A percentile compares a stretch with the other conserved stretches of the same genome.
Conservation (phyloP, 2,113 vertebrate species). For the Chlamydotis undulata region DNA sequence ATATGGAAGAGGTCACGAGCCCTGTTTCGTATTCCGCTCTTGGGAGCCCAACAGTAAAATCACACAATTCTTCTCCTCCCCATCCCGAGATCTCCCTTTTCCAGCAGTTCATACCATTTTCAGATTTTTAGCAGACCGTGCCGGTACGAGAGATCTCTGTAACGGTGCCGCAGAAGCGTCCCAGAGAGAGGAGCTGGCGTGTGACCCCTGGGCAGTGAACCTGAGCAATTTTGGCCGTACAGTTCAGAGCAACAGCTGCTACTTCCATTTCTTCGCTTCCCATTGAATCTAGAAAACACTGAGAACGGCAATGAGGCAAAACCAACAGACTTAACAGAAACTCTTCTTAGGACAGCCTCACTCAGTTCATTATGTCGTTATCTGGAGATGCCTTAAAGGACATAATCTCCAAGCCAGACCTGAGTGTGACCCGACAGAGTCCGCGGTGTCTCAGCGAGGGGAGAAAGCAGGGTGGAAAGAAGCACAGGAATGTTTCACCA, state of each 20-base stretch:
- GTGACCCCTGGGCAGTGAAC: accelerated
- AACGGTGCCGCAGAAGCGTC: neutral
- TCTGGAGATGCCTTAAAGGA: neutral
- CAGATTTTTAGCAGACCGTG: accelerated
- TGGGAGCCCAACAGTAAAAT: neutral
- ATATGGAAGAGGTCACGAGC: neutral
- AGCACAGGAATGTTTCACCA: neutral
- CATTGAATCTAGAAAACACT: neutral
- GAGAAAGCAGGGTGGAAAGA: neutral
- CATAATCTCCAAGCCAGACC: neutral
- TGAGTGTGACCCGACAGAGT: neutral
- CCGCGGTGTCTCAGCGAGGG: neutral
- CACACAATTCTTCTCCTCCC: neutral
- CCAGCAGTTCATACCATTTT: neutral
- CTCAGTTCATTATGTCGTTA: accelerated
- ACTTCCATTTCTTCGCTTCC: neutral
- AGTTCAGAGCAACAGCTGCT: neutral
- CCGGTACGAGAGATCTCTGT: neutral
- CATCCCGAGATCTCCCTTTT: neutral
- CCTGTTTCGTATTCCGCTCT: neutral
- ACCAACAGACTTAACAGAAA: neutral
- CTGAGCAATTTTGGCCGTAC: neutral
- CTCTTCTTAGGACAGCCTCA: neutral
- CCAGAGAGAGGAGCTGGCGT: neutral
- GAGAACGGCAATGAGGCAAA: neutral